Base-by-base conservation (phyloP, 2,113 vertebrate species). In the Gavialis gangeticus region DNA sequence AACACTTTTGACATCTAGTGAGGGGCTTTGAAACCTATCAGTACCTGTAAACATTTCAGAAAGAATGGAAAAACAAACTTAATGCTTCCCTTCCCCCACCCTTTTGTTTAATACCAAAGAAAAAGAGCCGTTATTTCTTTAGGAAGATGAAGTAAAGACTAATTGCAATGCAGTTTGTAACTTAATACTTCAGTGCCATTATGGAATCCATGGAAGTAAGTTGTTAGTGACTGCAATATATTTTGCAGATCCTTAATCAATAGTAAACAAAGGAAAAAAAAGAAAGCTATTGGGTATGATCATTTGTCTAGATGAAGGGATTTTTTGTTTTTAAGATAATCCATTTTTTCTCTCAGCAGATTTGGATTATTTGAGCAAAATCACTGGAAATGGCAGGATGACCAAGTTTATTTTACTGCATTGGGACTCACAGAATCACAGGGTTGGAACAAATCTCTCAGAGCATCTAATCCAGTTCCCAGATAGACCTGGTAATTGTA, bases 261-360 rank as follows among this genome's bases (percentile, higher is more conserved):
- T 4, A 75, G 55, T 62, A 84, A 93, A 17, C 22, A 75, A 8
- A 75, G 13, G 4, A 0, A 59, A 64, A 64, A 91, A 77, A 34
- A n/a, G 17, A 25, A 17, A 80, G 28, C 18, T 77, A 84, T 27
- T 37, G 12, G 28, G 55, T 84, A 17, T 0, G 0, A 75, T 27
- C 75, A 84, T 15, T 25, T 10, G 14, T 9, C 1, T 24, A 57
- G 56, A n/a, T 64, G 63, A 37, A 34, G 24, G 21, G 12, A 77
- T 88, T 82, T 2, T 62, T 21, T 25, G 22, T 25, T 62, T 25
- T 62, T 62, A 24, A 62, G 25, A 10, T 34, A 30, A 37, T 34
- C 21, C 30, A 22, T 12, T 12, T 34, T 71, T 30, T 67, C 67
- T 71, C 67, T 34, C 30, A 71, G 37, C 67, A 18, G 30, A 71